Percentiles rank a stretch among this genome's conserved stretches.
phyloP scores from a whole-genome alignment of 2,888 invertebrate genomes.

The Himalopsyche anomala region DNA sequence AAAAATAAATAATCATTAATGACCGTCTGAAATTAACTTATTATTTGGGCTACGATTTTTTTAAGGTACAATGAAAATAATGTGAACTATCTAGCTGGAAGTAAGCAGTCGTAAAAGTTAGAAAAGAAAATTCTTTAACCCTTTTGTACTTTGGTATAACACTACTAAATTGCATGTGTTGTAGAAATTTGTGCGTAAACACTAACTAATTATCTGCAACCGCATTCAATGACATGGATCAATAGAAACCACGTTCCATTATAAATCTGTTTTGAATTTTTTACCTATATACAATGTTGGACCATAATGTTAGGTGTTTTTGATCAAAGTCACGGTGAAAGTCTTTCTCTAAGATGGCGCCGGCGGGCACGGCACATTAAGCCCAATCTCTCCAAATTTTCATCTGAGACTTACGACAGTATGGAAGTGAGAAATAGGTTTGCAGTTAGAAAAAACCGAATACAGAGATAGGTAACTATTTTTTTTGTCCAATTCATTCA shows the following conservation, averaged over 20 bases:
- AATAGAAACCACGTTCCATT: constrained; percentile 12
- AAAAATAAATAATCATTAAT: too few relatives aligned
- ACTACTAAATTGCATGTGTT: background rate
- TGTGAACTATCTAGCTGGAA: too few relatives aligned
- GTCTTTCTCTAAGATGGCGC: background rate
- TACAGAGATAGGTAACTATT: background rate
- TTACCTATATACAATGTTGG: background rate
- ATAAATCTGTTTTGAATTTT: constrained; percentile 10
- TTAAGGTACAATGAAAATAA: too few relatives aligned
- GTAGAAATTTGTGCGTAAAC: background rate
- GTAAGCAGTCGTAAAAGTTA: too few relatives aligned
- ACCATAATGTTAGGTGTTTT: background rate
- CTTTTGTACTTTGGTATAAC: too few relatives aligned
- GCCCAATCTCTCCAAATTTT: background rate
- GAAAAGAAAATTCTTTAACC: too few relatives aligned
- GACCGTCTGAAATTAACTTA: too few relatives aligned
- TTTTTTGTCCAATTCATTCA: too few relatives aligned
- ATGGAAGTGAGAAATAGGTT: background rate
- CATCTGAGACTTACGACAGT: background rate
- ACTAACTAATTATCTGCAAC: background rate
- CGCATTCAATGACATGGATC: background rate
- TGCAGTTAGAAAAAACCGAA: background rate
- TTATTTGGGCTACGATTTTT: too few relatives aligned
- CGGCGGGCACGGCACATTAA: background rate
- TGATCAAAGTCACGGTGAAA: constrained; percentile 27